Percentiles rank a stretch among this genome's conserved stretches.
Conservation (phyloP, 2,797 vertebrate species). For the Tinamus major region DNA sequence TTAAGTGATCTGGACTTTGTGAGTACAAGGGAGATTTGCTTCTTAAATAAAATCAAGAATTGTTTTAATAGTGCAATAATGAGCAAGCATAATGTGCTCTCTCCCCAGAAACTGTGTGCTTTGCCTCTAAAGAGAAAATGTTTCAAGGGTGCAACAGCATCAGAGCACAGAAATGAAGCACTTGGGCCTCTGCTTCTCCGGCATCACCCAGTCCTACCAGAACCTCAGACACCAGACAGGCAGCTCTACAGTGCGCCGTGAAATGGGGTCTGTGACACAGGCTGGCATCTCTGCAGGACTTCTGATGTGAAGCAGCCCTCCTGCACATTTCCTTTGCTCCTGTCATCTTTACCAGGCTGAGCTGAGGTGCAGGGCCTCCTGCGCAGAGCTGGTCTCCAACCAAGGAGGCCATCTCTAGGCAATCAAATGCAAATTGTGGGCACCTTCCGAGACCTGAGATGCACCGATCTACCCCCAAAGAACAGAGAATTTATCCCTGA, state of each 20-base stretch:
- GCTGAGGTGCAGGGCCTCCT: background rate
- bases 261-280: background rate
- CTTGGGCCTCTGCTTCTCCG: background rate
- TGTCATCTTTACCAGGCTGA: background rate
- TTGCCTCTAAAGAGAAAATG: background rate
- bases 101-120: background rate
- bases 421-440: background rate
- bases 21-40: background rate
- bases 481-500: background rate
- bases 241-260: background rate
- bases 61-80: background rate
- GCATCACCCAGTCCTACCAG: background rate
- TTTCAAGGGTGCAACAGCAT: background rate
- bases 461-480: background rate
- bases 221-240: background rate
- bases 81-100: background rate
- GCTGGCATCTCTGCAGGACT: background rate
- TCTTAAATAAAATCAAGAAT: conserved; percentile 6
- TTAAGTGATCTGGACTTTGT: background rate
- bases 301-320: background rate
- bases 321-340: background rate
- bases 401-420: background rate
- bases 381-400: background rate
- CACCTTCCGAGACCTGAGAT: background rate
- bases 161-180: background rate